Evolutionary conservation across 2,888 invertebrate species (phyloP).

Genomic region (Piscicola geometra): DNA sequence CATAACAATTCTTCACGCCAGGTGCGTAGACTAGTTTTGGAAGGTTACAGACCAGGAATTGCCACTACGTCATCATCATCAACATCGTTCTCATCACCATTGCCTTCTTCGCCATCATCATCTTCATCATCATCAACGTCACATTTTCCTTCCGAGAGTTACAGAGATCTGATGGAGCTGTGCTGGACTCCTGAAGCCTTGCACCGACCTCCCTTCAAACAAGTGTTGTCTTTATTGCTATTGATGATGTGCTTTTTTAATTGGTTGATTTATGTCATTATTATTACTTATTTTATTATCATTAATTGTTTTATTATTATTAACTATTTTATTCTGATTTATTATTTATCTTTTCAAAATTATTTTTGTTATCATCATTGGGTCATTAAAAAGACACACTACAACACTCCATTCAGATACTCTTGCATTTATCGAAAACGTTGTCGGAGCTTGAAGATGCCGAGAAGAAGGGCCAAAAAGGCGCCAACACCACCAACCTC

Average conservation of each 20-base stretch:
- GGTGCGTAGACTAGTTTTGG: conserved; percentile 31
- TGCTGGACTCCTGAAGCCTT: conserved; percentile 49
- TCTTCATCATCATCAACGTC: neutral
- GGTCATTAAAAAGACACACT: no score
- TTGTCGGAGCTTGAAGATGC: no score
- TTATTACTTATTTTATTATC: no score
- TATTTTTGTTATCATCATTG: no score
- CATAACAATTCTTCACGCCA: neutral
- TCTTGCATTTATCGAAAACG: no score
- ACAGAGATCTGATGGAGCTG: conserved; percentile 47
- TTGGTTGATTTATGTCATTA: no score
- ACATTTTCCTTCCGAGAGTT: conserved; percentile 40
- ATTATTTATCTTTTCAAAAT: neutral
- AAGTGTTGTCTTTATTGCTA: no score
- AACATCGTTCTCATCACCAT: neutral
- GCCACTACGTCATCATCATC: neutral
- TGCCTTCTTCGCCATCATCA: conserved; percentile 38
- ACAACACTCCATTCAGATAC: no score
- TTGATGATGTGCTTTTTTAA: no score
- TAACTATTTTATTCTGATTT: no score
- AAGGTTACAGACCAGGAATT: conserved; percentile 30
- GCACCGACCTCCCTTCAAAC: conserved; percentile 49
- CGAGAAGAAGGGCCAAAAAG: no score
- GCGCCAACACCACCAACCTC: no score
- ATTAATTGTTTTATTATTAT: neutral